Percentiles rank a stretch among this genome's conserved stretches.
Conservation (phyloP, 1,140 invertebrate species). For the Phortica variegata region DNA sequence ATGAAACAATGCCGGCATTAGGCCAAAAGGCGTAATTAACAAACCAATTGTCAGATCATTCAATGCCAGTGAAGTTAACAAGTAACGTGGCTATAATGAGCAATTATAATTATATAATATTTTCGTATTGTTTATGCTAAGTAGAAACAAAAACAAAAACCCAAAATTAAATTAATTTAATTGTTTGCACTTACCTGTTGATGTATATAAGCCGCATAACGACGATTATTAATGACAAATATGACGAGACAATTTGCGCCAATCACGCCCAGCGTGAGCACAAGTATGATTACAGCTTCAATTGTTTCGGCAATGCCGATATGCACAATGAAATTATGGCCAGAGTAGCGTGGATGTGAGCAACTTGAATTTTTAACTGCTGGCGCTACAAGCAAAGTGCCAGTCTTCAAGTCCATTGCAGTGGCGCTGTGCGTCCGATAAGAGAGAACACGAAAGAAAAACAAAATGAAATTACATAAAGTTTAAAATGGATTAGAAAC, state of each 20-base stretch:
- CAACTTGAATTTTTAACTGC: constrained; percentile 78
- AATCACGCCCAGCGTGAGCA: constrained; percentile 73
- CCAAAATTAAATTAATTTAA: neutral
- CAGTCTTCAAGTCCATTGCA: constrained; percentile 56
- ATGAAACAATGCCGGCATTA: constrained; percentile 76
- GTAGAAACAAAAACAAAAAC: neutral
- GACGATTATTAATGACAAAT: constrained; percentile 76
- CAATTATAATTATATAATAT: neutral
- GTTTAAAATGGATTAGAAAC: no score
- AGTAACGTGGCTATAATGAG: constrained; percentile 74
- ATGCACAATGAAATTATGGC: constrained; percentile 62
- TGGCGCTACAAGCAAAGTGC: constrained; percentile 70
- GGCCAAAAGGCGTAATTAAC: constrained; percentile 77
- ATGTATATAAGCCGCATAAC: constrained; percentile 81
- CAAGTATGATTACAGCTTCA: constrained; percentile 72
- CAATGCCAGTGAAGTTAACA: constrained; percentile 77
- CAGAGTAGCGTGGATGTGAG: constrained; percentile 65
- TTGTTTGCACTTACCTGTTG: constrained; percentile 66
- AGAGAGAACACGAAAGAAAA: constrained; percentile 1
- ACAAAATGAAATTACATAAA: no score
- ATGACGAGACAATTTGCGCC: constrained; percentile 77
- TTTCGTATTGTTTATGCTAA: neutral
- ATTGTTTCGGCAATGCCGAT: constrained; percentile 69
- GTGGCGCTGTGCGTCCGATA: constrained; percentile 19
- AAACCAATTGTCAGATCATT: constrained; percentile 83